Conservation (phyloP, 2,113 vertebrate genomes). For the Xyrauchen texanus region DNA sequence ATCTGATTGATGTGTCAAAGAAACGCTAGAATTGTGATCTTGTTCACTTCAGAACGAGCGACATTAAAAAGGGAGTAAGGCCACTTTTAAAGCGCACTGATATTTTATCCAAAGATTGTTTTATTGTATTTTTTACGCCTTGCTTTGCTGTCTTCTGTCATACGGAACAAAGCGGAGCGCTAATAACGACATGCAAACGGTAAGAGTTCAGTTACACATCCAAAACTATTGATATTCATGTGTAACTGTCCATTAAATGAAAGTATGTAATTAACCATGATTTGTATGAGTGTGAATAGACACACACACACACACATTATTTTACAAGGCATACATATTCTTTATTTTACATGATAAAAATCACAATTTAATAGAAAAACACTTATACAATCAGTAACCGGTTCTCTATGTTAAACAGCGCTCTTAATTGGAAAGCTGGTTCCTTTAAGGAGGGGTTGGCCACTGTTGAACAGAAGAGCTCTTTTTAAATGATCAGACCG, state of each 20-base stretch:
- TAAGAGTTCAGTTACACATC: neutral
- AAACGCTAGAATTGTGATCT: slow-evolving; percentile 6
- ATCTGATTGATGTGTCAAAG: slow-evolving; percentile 11
- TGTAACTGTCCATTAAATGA: neutral
- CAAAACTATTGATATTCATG: neutral
- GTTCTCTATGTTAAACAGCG: slow-evolving; percentile 11
- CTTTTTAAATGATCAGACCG: slow-evolving; percentile 45
- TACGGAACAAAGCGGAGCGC: slow-evolving; percentile 27
- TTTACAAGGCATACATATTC: neutral
- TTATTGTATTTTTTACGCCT: neutral
- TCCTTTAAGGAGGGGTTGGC: slow-evolving; percentile 42
- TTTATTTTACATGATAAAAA: neutral
- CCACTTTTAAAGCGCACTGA: neutral
- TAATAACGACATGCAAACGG: slow-evolving; percentile 12
- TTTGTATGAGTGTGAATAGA: neutral
- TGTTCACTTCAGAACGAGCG: neutral
- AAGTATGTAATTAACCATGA: neutral
- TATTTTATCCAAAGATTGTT: neutral
- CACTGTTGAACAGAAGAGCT: slow-evolving; percentile 48
- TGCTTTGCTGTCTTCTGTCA: slow-evolving; percentile 2
- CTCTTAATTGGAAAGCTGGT: slow-evolving; percentile 27
- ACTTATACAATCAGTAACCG: neutral
- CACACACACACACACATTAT: neutral
- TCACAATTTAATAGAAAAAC: neutral
- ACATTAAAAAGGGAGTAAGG: neutral